phyloP scores from a whole-genome alignment of 2,888 invertebrate species.

The Dicyrtoma fusca region DNA sequence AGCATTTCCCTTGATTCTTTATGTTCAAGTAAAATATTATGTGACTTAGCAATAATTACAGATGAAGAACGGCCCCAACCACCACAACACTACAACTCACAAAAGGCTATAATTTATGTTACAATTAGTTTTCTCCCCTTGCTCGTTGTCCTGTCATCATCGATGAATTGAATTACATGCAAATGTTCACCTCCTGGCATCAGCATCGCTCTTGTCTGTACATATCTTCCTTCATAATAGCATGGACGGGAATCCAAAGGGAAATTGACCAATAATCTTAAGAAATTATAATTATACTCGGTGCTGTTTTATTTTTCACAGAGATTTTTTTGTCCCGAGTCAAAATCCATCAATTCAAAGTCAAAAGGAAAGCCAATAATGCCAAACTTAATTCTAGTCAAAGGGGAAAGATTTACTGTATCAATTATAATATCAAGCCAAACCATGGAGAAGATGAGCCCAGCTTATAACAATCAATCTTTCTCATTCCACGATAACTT shows the following conservation, averaged over 20 bases:
- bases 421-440: conserved; percentile 29
- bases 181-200: conserved; percentile 1
- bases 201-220: no score
- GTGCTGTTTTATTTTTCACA: no score
- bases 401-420: conserved; percentile 28
- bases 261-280: background rate
- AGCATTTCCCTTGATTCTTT: no score
- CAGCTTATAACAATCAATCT: no score
- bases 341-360: no score
- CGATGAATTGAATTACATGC: conserved; percentile 23
- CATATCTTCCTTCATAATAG: no score
- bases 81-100: no score
- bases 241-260: background rate
- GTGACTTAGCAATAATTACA: conserved; percentile 25
- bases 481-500: no score
- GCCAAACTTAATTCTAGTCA: no score
- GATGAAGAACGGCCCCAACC: conserved; percentile 24
- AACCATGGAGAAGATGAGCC: background rate
- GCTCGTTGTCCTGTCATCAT: background rate
- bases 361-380: no score
- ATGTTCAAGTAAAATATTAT: background rate
- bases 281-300: no score
- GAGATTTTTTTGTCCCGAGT: no score
- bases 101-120: conserved; percentile 24
- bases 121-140: conserved; percentile 28